phyloP scores from a whole-genome alignment of 2,113 vertebrate species.

The human region GRCh38 chr2:132588001-132588500 shows the following conservation, averaged over 20 bases:
- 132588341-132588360: not conserved
- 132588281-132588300: not conserved
- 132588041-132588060: not conserved
- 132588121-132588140: not conserved
- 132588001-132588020: not conserved
- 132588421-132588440: not conserved
- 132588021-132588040: not conserved
- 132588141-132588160: not conserved
- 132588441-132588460: not conserved
- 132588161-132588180: not conserved
- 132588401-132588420: not conserved
- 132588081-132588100: not conserved
- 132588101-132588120: too few species aligned
- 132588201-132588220: not conserved
- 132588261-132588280: fast-evolving
- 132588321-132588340: not conserved
- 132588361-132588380: not conserved
- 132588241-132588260: not conserved
- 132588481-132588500: not conserved
- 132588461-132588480: not conserved
- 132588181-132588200: not conserved
- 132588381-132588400: not conserved
- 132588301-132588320: not conserved
- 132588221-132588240: not conserved
- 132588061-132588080: not conserved